A percentile compares a stretch with the other conserved stretches of the same genome.
Conservation (phyloP, 1,140 invertebrate genomes). For the Ips typographus region DNA sequence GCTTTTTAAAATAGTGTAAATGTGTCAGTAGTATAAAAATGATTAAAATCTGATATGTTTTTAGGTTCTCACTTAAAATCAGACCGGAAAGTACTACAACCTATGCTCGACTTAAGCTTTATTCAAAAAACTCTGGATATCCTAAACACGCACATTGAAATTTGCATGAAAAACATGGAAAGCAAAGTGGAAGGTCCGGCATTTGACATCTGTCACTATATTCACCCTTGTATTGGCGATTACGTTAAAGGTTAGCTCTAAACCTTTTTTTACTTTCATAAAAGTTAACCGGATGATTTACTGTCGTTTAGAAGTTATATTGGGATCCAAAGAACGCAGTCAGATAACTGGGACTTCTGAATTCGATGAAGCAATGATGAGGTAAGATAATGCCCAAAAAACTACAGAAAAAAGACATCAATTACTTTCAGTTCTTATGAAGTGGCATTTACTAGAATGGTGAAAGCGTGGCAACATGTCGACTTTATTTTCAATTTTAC, state of each 20-base stretch:
- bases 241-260: constrained; percentile 29
- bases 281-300: background rate
- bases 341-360: constrained; percentile 11
- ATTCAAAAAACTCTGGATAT: constrained; percentile 1
- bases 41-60: constrained; percentile 15
- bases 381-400: constrained; percentile 20
- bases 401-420: background rate
- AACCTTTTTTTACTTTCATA: background rate
- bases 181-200: constrained; percentile 5
- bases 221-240: constrained; percentile 20
- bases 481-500: constrained; percentile 30
- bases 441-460: constrained; percentile 23
- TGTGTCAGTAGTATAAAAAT: background rate
- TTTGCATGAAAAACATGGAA: constrained; percentile 29
- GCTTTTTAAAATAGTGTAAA: too few species aligned
- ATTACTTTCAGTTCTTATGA: constrained; percentile 29
- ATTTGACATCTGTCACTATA: constrained; percentile 28
- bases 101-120: constrained; percentile 32
- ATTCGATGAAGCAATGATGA: constrained; percentile 10
- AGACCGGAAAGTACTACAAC: constrained; percentile 30
- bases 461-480: constrained; percentile 27
- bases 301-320: constrained; percentile 24
- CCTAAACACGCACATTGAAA: constrained; percentile 20
- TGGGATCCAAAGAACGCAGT: constrained; percentile 12
- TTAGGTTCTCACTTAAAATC: constrained; percentile 28